Conservation (phyloP, 2,888 invertebrate genomes). For the Orthonevra nobilis region DNA sequence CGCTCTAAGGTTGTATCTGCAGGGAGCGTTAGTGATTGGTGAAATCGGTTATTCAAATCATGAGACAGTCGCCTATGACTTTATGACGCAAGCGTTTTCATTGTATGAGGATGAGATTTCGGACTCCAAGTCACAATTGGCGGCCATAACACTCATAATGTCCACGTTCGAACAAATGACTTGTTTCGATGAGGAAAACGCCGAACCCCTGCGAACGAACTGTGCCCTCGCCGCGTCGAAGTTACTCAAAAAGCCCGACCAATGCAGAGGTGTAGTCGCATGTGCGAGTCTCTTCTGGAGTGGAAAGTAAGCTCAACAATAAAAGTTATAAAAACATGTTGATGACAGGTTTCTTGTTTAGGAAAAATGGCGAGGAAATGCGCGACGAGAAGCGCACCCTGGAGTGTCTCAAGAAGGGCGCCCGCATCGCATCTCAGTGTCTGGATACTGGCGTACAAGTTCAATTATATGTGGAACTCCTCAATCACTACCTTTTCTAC, state of each 20-base stretch:
- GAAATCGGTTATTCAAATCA: conserved; percentile 96
- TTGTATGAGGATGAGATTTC: conserved; percentile 99
- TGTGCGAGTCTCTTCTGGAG: conserved; percentile 99
- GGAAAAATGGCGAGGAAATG: conserved; percentile 83
- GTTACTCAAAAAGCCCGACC: conserved; percentile 98
- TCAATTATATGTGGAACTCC: conserved; percentile 95
- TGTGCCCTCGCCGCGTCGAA: conserved; percentile 98
- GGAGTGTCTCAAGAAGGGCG: conserved; percentile 97
- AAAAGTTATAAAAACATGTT: neutral
- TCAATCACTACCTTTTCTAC: conserved; percentile 96
- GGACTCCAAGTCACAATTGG: conserved; percentile 97
- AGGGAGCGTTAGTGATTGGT: conserved; percentile 96
- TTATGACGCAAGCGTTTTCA: conserved; percentile 95
- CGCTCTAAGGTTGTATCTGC: conserved; percentile 94
- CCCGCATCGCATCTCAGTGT: conserved; percentile 97
- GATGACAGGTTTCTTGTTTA: conserved; percentile 50
- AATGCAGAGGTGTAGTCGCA: conserved; percentile 95
- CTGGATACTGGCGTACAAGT: conserved; percentile 98
- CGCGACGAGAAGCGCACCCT: conserved; percentile 94
- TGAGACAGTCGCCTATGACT: conserved; percentile 99
- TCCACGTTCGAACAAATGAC: conserved; percentile 97
- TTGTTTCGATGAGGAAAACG: conserved; percentile 97
- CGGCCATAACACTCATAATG: conserved; percentile 96
- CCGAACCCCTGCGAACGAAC: conserved; percentile 96
- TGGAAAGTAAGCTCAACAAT: conserved; percentile 82